Evolutionary conservation across 2,113 vertebrate species (phyloP).

Genomic region (western clawed frog (Xenopus tropicalis)): DNA sequence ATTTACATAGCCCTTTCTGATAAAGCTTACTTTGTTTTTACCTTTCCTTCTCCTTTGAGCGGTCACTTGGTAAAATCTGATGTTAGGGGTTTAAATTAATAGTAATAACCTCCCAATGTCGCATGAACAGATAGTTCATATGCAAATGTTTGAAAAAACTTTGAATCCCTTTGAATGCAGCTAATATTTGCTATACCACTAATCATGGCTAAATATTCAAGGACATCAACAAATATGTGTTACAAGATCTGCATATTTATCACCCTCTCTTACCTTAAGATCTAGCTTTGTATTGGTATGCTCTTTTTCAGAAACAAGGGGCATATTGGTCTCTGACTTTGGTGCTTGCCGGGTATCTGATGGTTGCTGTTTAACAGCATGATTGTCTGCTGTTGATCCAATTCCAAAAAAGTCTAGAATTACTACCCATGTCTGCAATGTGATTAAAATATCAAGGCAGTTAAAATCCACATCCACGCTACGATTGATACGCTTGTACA

Average conservation of each 20-base stretch:
- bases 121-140: no score
- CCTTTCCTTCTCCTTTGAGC: no score
- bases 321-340: conserved; percentile 54
- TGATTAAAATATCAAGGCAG: conserved; percentile 92
- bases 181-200: no score
- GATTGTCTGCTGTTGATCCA: conserved; percentile 94
- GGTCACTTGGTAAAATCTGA: no score
- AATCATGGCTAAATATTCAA: no score
- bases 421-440: conserved; percentile 96
- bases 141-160: no score
- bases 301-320: conserved; percentile 60
- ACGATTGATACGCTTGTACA: conserved; percentile 75
- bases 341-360: conserved; percentile 60
- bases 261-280: conserved; percentile 77
- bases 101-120: no score
- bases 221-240: no score
- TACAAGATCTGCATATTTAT: neutral
- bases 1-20: no score
- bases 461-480: conserved; percentile 94
- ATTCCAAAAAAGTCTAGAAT: conserved; percentile 97
- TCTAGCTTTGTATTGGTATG: conserved; percentile 85
- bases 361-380: conserved; percentile 72
- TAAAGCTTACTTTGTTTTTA: no score
- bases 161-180: no score
- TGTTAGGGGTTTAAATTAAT: no score